Conservation (phyloP, 2,113 vertebrate genomes). For the Ceratotherium simum region DNA sequence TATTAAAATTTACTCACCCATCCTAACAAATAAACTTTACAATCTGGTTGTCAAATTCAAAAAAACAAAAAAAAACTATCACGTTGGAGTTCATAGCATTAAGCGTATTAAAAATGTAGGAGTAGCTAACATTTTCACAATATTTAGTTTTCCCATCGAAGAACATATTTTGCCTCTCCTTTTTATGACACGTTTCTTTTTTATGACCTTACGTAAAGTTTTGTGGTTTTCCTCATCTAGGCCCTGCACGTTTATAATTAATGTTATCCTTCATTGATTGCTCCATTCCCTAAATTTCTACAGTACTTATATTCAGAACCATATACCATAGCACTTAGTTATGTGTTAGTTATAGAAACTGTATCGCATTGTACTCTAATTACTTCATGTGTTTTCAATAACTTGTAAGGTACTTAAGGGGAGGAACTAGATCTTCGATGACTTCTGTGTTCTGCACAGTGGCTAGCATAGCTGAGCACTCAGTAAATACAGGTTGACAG, state of each 20-base stretch:
- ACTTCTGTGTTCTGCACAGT: not conserved
- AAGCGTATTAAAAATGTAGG: not conserved
- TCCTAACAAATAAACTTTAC: not conserved
- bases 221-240: not conserved
- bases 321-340: not conserved
- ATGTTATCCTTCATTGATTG: not conserved
- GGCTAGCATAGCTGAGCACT: not conserved
- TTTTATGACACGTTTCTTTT: not conserved
- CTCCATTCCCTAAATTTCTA: not conserved
- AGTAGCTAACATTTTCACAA: not conserved
- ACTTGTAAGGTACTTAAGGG: not conserved
- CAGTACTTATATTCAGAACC: not conserved
- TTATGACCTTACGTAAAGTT: not conserved
- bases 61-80: not conserved
- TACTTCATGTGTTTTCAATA: not conserved
- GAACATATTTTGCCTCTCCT: not conserved
- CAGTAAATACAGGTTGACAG: not conserved
- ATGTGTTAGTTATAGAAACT: not conserved
- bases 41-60: not conserved
- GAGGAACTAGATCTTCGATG: not conserved
- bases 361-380: not conserved
- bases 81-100: not conserved
- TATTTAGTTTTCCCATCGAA: not conserved
- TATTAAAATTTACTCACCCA: not conserved
- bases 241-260: not conserved